A percentile compares a stretch with the other conserved stretches of the same genome.
Conservation (phyloP, 2,113 vertebrate genomes). For the Paradisaea rubra region DNA sequence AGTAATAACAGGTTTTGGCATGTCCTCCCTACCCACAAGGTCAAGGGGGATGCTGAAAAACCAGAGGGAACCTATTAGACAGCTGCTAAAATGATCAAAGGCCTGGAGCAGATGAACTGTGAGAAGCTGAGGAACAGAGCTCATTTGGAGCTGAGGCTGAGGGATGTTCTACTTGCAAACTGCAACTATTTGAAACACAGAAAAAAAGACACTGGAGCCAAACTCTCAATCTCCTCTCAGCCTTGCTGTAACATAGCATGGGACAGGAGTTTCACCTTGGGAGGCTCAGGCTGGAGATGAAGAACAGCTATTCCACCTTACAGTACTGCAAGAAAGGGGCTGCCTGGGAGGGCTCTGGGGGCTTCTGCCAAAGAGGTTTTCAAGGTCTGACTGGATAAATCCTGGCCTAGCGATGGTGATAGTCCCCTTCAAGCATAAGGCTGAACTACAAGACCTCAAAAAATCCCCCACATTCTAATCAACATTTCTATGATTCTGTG, state of each 20-base stretch:
- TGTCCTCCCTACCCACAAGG: background rate
- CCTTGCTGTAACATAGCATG: background rate
- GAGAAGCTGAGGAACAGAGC: background rate
- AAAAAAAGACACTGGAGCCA: background rate
- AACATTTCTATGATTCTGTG: background rate
- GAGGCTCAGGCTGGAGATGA: background rate
- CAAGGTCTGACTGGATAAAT: background rate
- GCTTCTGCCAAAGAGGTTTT: background rate
- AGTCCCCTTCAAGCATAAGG: background rate
- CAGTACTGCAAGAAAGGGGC: background rate
- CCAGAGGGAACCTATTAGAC: background rate
- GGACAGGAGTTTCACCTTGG: background rate
- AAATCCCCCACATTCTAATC: accelerated
- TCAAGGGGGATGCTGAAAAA: background rate
- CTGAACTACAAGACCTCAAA: background rate
- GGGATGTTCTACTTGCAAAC: background rate
- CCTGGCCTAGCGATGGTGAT: background rate
- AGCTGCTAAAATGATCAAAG: background rate
- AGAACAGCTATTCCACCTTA: background rate
- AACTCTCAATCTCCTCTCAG: background rate
- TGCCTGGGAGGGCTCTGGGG: background rate
- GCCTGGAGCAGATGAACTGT: background rate
- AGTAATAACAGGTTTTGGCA: background rate
- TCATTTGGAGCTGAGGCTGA: background rate
- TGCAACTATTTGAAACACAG: background rate